A percentile compares a stretch with the other conserved stretches of the same genome.
These are phyloP conservation scores for Pseudois nayaur DNA, from an alignment of 2,113 vertebrate species.

Conservation along the genomic window DNA sequence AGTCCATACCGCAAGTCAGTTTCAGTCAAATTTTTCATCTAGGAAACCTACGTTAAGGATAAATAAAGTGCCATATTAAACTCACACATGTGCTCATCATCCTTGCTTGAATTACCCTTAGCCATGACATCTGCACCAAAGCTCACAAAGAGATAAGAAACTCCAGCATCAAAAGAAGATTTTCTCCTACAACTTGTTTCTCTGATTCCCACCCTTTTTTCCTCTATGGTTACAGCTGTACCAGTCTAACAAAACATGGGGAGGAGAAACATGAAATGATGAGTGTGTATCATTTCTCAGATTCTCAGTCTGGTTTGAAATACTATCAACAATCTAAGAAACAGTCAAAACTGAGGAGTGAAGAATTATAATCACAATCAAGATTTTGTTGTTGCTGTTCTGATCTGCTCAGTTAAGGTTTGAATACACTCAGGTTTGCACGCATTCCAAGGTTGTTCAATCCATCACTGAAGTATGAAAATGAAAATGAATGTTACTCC, in stretches of 20 bases:
- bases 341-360: neutral
- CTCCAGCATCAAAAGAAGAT: neutral
- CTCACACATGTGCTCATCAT: neutral
- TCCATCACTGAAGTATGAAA: neutral
- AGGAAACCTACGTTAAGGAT: neutral
- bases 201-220: neutral
- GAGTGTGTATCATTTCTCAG: neutral
- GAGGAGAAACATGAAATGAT: neutral
- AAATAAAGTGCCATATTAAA: neutral
- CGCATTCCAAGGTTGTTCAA: rapidly evolving
- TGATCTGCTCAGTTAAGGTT: neutral
- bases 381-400: neutral
- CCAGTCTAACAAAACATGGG: neutral
- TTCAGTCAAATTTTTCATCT: neutral
- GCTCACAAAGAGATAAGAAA: neutral
- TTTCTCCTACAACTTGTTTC: neutral
- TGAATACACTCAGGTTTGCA: neutral
- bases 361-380: neutral
- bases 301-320: neutral
- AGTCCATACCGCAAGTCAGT: neutral
- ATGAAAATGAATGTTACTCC: neutral
- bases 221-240: neutral
- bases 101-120: neutral
- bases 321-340: neutral
- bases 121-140: neutral